Evolutionary conservation across 37 sponge, comb jelly and placozoan species (phyloP), one percentile per base, ranked within the genome.

Genomic region (Diacarnus erythraeanus): DNA sequence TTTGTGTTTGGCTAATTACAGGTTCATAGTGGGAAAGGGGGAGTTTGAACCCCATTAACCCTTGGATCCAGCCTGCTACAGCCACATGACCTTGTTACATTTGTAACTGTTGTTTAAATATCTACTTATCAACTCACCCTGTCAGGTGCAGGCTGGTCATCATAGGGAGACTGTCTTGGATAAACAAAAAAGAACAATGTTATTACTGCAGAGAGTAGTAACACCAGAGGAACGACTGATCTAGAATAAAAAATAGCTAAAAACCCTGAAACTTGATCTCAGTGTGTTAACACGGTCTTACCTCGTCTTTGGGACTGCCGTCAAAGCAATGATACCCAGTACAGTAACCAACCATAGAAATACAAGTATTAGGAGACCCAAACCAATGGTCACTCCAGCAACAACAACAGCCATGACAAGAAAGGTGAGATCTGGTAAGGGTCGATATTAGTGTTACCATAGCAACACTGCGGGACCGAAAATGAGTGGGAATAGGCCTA

Each of bases 281-380:
- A 15, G 12, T 47, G 12, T 54, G 27, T 26, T 20, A 60, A 72
- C 43, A 42, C 8, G 15, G 4, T 29, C 75, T 22, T 44, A 91
- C 91, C 91, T 86, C 57, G 79, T 75, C 74, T 91, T 86, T 2
- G 83, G 83, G 34, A 91, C 60, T 43, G 87, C 77, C 5, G 72
- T 80, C 20, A 91, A 60, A 27, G 69, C 64, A 37, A 91, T 25
- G 10, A 60, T 42, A 18, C 71, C 75, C 23, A 82, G 26, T n/a
- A 86, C n/a, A 1, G 87, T 59, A 0, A 37, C 34, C 0, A 60
- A 29, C 91, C 91, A 90, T 17, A 84, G n/a, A 15, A 85, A 64
- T 31, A 90, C 57, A 30, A 90, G 77, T 1, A 90, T 29, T 12
- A 90, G 47, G 59, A 85, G 42, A 26, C 91, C 91, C 17, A 81